phyloP scores from a whole-genome alignment of 2,113 vertebrate species.

The Blennius ocellaris region DNA sequence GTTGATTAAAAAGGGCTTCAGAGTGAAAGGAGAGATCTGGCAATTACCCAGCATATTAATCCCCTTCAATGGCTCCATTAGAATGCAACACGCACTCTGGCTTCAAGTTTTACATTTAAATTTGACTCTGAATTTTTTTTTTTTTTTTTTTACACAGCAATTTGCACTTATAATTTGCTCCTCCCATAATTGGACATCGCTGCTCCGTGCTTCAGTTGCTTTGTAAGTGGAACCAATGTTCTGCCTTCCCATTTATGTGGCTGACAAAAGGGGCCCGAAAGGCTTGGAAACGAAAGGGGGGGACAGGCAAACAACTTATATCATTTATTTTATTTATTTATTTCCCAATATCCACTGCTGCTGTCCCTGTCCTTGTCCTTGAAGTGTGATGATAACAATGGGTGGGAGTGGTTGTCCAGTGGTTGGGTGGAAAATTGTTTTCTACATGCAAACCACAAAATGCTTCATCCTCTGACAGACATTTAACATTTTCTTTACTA shows the following conservation, averaged over 20 bases:
- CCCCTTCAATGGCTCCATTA: constrained; percentile 79
- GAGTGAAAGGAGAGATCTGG: constrained; percentile 69
- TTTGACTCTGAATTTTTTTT: constrained; percentile 74
- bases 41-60: constrained; percentile 83
- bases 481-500: no score
- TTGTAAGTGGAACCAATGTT: constrained; percentile 59
- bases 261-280: constrained; percentile 32
- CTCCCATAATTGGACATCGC: constrained; percentile 73
- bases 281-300: constrained; percentile 23
- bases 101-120: constrained; percentile 79
- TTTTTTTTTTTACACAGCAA: constrained; percentile 67
- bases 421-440: no score
- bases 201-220: constrained; percentile 65
- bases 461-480: no score
- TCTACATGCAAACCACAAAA: no score
- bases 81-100: constrained; percentile 67
- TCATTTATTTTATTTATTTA: background rate
- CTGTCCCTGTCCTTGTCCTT: background rate
- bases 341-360: background rate
- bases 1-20: constrained; percentile 77
- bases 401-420: no score
- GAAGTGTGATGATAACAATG: background rate
- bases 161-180: constrained; percentile 81
- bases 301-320: constrained; percentile 12
- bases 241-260: constrained; percentile 22